Evolutionary conservation across 2,797 vertebrate species (phyloP).

Genomic region (Tympanoctomys barrerae): DNA sequence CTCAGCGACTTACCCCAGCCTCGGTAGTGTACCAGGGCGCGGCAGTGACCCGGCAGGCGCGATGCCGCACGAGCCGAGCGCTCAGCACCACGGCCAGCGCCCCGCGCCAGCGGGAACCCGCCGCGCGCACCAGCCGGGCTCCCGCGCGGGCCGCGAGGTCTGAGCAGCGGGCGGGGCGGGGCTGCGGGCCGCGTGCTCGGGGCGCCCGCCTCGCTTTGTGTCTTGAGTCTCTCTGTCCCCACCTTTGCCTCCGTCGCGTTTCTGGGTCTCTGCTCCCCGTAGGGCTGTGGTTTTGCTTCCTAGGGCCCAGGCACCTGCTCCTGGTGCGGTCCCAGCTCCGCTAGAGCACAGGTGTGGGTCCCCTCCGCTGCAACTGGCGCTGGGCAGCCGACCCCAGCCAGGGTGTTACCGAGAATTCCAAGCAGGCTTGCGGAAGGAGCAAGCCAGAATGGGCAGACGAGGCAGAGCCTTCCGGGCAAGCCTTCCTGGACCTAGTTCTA

Average conservation of each 20-base stretch:
- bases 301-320: background rate
- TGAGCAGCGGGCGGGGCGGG: background rate
- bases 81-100: constrained; percentile 85
- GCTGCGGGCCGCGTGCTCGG: background rate
- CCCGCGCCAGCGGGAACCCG: background rate
- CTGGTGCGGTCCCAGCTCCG: no score
- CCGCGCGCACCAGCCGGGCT: background rate
- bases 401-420: background rate
- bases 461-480: constrained; percentile 5
- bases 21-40: background rate
- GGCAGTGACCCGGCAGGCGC: background rate
- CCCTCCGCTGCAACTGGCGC: background rate
- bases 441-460: background rate
- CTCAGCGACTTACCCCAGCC: constrained; percentile 70
- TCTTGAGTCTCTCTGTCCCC: background rate
- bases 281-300: background rate
- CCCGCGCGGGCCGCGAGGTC: background rate
- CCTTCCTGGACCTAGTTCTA: background rate
- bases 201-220: constrained; percentile 24
- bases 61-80: background rate
- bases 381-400: background rate
- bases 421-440: background rate
- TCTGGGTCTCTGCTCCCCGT: background rate
- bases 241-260: background rate
- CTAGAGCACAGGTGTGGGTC: background rate